phyloP scores from a whole-genome alignment of 2,797 vertebrate species.

The Cryptoprocta ferox region DNA sequence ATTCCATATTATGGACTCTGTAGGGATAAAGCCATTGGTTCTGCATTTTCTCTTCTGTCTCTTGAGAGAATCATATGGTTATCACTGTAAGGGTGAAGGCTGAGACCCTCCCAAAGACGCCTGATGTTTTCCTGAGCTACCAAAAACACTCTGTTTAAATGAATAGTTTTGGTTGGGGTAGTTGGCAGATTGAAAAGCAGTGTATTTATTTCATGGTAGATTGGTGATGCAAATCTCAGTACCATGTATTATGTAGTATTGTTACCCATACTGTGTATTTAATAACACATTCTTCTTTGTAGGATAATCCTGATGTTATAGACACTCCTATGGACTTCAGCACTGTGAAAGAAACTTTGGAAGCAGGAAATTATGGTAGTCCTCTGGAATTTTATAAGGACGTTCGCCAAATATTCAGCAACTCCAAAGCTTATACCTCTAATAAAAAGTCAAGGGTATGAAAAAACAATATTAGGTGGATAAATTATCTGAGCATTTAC shows the following conservation, averaged over 20 bases:
- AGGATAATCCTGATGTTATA: constrained; percentile 97
- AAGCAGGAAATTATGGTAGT: constrained; percentile 94
- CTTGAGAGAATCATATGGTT: not conserved
- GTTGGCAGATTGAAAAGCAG: not conserved
- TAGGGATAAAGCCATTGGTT: not conserved
- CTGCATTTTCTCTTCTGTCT: constrained; percentile 35
- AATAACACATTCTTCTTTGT: constrained; percentile 61
- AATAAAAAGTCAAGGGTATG: constrained; percentile 99
- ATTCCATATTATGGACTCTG: not conserved
- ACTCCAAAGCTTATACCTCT: constrained; percentile 98
- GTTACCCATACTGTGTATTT: constrained; percentile 50
- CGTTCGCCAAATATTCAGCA: constrained; percentile 97
- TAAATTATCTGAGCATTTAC: constrained; percentile 56
- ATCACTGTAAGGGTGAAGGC: not conserved
- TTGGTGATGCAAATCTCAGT: constrained; percentile 27
- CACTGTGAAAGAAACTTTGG: constrained; percentile 95
- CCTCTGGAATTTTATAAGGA: constrained; percentile 98
- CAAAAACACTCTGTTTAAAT: constrained; percentile 14
- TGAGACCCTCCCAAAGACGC: not conserved
- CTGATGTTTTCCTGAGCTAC: not conserved
- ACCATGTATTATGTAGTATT: constrained; percentile 54
- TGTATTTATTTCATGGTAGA: constrained; percentile 20
- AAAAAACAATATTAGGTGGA: constrained; percentile 56
- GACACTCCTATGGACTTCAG: constrained; percentile 98
- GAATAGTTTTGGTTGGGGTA: not conserved